These are phyloP conservation scores for Dichetophora obliterata DNA, from an alignment of 2,888 invertebrate genomes.

Conservation along the genomic window DNA sequence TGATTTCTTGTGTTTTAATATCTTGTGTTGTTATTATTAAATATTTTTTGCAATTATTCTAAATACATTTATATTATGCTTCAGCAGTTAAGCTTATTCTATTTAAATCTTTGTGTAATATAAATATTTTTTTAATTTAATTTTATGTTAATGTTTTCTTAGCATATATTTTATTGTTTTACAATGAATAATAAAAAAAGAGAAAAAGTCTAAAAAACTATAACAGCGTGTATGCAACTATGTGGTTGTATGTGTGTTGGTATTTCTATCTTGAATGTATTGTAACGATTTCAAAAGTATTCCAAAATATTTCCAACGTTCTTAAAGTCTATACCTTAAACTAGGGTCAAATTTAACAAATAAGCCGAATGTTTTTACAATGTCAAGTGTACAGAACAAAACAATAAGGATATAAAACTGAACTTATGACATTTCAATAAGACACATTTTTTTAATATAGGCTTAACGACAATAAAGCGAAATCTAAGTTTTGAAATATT, in stretches of 20 bases:
- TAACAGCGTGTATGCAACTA: slow-evolving; percentile 3
- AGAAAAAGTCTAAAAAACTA: too few relatives aligned
- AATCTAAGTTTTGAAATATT: too few relatives aligned
- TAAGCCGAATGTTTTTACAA: neutral
- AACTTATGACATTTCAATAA: too few relatives aligned
- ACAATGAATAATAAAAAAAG: slow-evolving; percentile 13
- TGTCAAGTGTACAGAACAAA: neutral
- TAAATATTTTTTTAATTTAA: slow-evolving; percentile 33
- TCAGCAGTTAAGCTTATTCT: slow-evolving; percentile 33
- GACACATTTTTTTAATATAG: too few relatives aligned
- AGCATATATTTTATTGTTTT: slow-evolving; percentile 42
- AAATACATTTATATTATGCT: slow-evolving; percentile 33
- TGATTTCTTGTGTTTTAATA: neutral
- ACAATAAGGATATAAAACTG: neutral
- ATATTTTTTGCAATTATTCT: slow-evolving; percentile 29
- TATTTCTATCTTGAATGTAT: neutral
- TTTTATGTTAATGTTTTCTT: slow-evolving; percentile 19
- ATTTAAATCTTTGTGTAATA: slow-evolving; percentile 33
- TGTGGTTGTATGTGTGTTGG: neutral
- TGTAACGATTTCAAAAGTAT: neutral
- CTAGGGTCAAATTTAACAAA: neutral
- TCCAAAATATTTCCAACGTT: too few relatives aligned
- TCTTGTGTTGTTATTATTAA: slow-evolving; percentile 7
- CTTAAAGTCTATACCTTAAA: neutral
- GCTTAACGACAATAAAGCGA: too few relatives aligned